Evolutionary conservation across 1,140 invertebrate genomes (phyloP).

Genomic region (Lepidurus arcticus): DNA sequence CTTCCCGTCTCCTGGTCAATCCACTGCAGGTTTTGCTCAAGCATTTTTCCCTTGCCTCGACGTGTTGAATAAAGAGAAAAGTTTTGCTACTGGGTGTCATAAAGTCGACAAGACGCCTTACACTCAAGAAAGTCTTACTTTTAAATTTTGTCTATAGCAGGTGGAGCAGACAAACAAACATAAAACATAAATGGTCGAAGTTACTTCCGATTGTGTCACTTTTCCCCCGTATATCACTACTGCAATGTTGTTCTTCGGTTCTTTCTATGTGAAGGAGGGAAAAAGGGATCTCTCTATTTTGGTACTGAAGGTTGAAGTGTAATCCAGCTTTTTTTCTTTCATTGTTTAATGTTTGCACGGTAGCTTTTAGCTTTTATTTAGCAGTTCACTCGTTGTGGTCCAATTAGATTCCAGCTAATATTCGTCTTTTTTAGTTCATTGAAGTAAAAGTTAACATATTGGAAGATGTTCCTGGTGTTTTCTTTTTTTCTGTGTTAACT

Average conservation of each 20-base stretch:
- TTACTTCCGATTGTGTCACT: not conserved
- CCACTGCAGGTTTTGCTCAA: not conserved
- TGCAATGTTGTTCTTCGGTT: conserved; percentile 8
- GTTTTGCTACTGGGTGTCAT: not conserved
- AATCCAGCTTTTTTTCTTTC: not conserved
- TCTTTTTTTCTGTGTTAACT: not conserved
- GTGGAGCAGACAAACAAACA: not conserved
- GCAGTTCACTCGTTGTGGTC: not conserved
- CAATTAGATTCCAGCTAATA: conserved; percentile 22
- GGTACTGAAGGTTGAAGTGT: not conserved
- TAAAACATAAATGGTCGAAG: not conserved
- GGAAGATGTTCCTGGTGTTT: not conserved
- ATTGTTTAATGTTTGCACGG: not conserved
- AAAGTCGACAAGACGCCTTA: not conserved
- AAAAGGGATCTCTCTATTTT: not conserved
- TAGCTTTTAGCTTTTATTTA: not conserved
- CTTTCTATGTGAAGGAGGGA: not conserved
- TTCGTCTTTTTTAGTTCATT: not conserved
- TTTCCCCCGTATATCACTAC: not conserved
- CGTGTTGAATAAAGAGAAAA: not conserved
- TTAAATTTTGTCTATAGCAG: not conserved
- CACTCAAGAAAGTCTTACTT: conserved; percentile 2
- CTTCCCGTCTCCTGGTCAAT: conserved; percentile 3
- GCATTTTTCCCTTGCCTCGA: not conserved
- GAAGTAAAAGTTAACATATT: not conserved